Conservation (phyloP, 2,797 vertebrate species). For the Lepidocolaptes lacrymiger region DNA sequence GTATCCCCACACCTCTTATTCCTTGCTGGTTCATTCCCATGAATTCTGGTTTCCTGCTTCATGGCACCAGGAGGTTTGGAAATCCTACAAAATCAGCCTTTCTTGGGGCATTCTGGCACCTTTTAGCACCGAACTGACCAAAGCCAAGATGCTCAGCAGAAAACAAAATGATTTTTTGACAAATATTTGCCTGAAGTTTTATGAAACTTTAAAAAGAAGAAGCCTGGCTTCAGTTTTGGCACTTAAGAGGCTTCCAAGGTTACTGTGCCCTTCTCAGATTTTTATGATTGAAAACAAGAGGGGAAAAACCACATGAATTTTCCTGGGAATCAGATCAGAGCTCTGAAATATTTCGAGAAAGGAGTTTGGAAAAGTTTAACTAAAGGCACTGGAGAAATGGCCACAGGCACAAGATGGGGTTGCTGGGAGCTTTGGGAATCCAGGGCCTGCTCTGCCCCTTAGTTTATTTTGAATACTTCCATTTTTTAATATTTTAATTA, state of each 20-base stretch:
- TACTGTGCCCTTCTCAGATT: background rate
- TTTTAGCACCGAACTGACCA: background rate
- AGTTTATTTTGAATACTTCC: too few relatives aligned
- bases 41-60: background rate
- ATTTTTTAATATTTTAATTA: too few relatives aligned
- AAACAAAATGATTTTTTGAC: background rate
- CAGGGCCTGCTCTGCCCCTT: background rate
- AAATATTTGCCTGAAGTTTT: background rate
- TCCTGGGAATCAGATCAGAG: background rate
- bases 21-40: background rate
- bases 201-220: background rate
- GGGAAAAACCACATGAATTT: background rate
- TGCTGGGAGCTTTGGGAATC: background rate
- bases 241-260: background rate
- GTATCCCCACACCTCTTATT: background rate
- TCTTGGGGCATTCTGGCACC: background rate
- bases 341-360: background rate
- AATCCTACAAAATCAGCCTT: background rate
- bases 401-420: background rate
- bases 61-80: background rate
- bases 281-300: background rate
- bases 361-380: conserved; percentile 19
- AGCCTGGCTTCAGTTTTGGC: background rate
- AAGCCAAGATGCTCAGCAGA: background rate
- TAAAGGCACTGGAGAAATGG: background rate